phyloP scores from a whole-genome alignment of 2,888 invertebrate species.

The Euplagia quadripunctaria region DNA sequence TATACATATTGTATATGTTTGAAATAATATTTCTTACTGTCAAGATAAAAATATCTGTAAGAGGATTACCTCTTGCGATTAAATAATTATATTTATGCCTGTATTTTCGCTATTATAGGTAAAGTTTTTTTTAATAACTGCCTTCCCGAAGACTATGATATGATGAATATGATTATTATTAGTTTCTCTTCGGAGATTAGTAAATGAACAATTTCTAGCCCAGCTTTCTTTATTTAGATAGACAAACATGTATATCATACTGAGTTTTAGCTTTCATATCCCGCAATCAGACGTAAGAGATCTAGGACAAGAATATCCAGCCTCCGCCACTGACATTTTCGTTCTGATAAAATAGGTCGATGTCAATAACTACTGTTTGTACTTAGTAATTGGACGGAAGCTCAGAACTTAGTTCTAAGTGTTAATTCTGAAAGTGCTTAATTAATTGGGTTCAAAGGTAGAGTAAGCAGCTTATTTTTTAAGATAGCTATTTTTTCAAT shows the following conservation, averaged over 20 bases:
- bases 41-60: no score
- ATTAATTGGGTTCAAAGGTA: slow-evolving; percentile 8
- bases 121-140: no score
- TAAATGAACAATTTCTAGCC: not conserved
- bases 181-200: not conserved
- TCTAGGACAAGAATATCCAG: not conserved
- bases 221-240: not conserved
- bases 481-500: no score
- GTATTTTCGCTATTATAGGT: no score
- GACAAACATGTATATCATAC: not conserved
- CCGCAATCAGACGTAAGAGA: not conserved
- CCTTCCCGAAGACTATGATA: no score
- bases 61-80: no score
- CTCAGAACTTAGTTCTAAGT: slow-evolving; percentile 31
- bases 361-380: slow-evolving; percentile 30
- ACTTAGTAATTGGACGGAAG: slow-evolving; percentile 31
- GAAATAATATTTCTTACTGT: no score
- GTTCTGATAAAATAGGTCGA: slow-evolving; percentile 29
- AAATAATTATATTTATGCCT: no score
- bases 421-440: slow-evolving; percentile 32
- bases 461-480: not conserved
- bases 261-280: not conserved
- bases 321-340: not conserved
- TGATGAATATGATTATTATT: no score
- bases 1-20: no score